Evolutionary conservation across 37 sponge, comb jelly and placozoan genomes (phyloP).

Genomic region (Aphrocallistes beatrix): DNA sequence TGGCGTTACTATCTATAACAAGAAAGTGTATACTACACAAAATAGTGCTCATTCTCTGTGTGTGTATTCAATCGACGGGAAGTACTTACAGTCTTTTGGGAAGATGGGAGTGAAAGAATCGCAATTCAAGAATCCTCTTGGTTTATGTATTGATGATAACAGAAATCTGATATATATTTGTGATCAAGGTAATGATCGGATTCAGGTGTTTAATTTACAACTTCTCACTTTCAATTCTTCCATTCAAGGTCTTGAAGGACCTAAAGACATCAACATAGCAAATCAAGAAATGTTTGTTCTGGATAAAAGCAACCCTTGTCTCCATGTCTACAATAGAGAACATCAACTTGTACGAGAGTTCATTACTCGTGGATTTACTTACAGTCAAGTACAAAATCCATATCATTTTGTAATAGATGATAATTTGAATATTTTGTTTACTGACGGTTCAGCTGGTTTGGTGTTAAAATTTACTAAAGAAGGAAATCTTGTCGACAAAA

Average conservation of each 20-base stretch:
- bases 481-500: neutral
- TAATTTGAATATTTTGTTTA: neutral
- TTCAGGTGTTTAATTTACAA: neutral
- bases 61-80: neutral
- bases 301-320: neutral
- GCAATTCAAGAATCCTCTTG: neutral
- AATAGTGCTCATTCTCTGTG: neutral
- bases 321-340: neutral
- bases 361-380: neutral
- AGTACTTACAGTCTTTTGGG: neutral
- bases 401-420: neutral
- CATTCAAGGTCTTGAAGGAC: neutral
- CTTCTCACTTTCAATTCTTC: neutral
- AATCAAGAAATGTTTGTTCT: neutral
- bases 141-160: neutral
- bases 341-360: neutral
- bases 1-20: neutral
- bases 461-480: neutral
- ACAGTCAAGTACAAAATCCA: neutral
- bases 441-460: neutral
- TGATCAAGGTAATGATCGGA: neutral
- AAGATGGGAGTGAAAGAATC: neutral
- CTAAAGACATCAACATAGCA: neutral
- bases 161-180: neutral
- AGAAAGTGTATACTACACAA: neutral